These are phyloP conservation scores for Sphenopsis melanotis DNA, from an alignment of 2,797 vertebrate species.

Conservation along the genomic window DNA sequence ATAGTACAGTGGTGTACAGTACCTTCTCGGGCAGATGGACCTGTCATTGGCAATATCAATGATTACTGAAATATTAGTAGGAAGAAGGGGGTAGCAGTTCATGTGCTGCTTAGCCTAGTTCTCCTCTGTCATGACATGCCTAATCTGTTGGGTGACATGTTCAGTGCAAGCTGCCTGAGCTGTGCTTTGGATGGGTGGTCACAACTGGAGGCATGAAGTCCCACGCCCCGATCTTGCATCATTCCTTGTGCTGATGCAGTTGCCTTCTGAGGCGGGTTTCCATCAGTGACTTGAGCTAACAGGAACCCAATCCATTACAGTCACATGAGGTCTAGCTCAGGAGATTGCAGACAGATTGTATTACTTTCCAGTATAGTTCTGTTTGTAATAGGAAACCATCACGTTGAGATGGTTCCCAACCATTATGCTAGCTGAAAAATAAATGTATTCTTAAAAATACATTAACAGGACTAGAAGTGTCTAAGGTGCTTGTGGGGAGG, in stretches of 20 bases:
- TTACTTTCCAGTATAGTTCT: background rate
- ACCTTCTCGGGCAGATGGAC: background rate
- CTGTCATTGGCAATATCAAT: background rate
- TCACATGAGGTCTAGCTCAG: background rate
- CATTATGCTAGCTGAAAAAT: background rate
- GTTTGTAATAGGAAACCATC: background rate
- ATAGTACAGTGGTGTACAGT: accelerated
- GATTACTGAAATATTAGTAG: background rate
- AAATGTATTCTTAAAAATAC: background rate
- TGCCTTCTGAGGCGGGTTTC: background rate
- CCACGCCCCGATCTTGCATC: background rate
- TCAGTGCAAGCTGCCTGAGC: background rate
- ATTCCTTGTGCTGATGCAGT: background rate
- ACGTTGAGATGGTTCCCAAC: background rate
- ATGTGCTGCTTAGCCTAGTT: background rate
- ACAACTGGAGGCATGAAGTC: background rate
- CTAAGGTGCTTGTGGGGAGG: background rate
- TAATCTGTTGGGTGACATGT: background rate
- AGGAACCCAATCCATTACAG: background rate
- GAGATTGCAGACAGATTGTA: background rate
- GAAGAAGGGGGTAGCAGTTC: background rate
- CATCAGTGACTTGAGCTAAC: background rate
- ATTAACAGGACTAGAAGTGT: background rate
- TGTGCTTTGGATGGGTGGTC: background rate
- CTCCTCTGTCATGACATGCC: background rate